phyloP scores from a whole-genome alignment of 2,113 vertebrate genomes.

The Crotalus tigris region DNA sequence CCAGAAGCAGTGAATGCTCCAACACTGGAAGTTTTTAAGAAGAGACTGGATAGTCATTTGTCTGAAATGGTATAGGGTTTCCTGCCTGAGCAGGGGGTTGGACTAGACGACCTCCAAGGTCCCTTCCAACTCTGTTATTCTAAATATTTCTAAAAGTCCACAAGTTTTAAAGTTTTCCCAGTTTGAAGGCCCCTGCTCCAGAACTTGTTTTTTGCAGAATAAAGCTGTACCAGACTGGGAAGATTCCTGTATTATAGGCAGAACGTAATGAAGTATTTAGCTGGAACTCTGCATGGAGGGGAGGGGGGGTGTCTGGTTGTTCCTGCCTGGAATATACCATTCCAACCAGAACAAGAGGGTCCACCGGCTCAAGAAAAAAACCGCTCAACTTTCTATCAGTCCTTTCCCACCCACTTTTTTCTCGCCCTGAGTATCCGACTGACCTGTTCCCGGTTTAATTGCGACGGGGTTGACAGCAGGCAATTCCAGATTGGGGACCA shows the following conservation, averaged over 20 bases:
- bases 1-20: fast-evolving
- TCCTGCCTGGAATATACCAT: neutral
- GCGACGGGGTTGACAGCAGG: slow-evolving; percentile 88
- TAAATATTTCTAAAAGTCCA: too few species aligned
- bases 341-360: neutral
- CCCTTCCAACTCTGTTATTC: too few species aligned
- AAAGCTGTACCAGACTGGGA: neutral
- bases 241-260: neutral
- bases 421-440: slow-evolving; percentile 63
- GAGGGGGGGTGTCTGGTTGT: neutral
- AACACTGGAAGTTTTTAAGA: too few species aligned
- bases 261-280: neutral
- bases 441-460: slow-evolving; percentile 96
- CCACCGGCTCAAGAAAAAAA: neutral
- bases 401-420: neutral
- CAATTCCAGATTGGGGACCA: slow-evolving; percentile 92
- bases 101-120: too few species aligned
- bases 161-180: too few species aligned
- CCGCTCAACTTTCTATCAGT: neutral
- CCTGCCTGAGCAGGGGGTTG: too few species aligned
- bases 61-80: too few species aligned
- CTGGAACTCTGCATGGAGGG: neutral
- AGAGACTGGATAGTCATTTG: too few species aligned
- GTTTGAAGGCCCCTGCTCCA: too few species aligned
- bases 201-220: too few species aligned